phyloP scores from a whole-genome alignment of 1,140 invertebrate genomes.

The Trigoniulus corallinus region DNA sequence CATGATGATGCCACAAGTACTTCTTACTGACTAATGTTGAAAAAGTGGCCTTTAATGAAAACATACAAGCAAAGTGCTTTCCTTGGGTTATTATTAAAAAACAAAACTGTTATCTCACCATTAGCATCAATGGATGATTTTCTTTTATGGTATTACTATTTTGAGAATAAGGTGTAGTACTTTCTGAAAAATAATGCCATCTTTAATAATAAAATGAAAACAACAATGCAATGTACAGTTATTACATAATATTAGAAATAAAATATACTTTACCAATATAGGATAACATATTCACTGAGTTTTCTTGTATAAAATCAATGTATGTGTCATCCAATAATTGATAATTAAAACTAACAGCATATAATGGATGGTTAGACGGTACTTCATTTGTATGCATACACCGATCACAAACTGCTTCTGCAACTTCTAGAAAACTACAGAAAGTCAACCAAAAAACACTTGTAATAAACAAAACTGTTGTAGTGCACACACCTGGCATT shows the following conservation, averaged over 20 bases:
- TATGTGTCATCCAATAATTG: conserved; percentile 36
- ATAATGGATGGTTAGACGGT: conserved; percentile 22
- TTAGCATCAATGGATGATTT: conserved; percentile 34
- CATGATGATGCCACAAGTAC: too few species aligned
- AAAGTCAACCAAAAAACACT: not conserved
- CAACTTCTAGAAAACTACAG: conserved; percentile 24
- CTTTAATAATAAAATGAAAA: not conserved
- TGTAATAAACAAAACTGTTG: not conserved
- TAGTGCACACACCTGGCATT: conserved; percentile 27
- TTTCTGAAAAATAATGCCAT: conserved; percentile 18
- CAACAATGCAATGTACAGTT: not conserved
- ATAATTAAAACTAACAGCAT: conserved; percentile 30
- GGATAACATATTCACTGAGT: not conserved
- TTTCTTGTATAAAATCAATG: conserved; percentile 10
- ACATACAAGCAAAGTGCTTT: too few species aligned
- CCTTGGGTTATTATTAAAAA: not conserved
- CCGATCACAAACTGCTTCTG: conserved; percentile 28
- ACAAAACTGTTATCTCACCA: conserved; percentile 25
- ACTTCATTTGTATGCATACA: conserved; percentile 25
- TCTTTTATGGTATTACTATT: conserved; percentile 27
- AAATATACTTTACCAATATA: not conserved
- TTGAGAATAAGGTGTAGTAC: conserved; percentile 23
- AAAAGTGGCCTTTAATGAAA: too few species aligned
- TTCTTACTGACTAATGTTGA: too few species aligned
- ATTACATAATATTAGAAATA: not conserved